A percentile compares a stretch with the other conserved stretches of the same genome.
phyloP scores from a whole-genome alignment of 2,888 invertebrate genomes.

The Campoletis raptor region DNA sequence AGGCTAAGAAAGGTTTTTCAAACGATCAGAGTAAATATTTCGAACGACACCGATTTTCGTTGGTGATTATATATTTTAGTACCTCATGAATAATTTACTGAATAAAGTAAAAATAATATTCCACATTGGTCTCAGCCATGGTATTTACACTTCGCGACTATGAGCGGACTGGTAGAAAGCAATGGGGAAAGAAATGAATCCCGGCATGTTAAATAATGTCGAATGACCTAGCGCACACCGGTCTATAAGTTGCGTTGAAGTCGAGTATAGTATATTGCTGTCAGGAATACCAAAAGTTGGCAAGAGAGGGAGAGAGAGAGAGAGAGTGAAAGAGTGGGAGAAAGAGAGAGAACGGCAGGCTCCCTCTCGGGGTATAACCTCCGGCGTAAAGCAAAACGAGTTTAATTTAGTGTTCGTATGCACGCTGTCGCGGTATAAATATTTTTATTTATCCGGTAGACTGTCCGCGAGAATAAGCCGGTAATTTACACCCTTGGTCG shows the following conservation, averaged over 20 bases:
- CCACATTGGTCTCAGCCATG: neutral
- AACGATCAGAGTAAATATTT: neutral
- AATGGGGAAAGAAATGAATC: conserved; percentile 17
- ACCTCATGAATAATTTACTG: neutral
- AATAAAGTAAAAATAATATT: conserved; percentile 18
- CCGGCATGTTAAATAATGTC: conserved; percentile 55
- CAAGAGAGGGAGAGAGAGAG: conserved; percentile 23
- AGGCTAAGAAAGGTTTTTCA: neutral
- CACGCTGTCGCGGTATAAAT: conserved; percentile 81
- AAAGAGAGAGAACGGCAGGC: conserved; percentile 15
- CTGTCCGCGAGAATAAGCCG: conserved; percentile 79
- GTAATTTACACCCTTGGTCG: conserved; percentile 80
- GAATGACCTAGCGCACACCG: conserved; percentile 59
- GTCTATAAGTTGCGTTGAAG: conserved; percentile 55
- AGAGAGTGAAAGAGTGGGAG: conserved; percentile 40
- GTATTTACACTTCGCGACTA: conserved; percentile 15
- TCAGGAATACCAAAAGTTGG: conserved; percentile 47
- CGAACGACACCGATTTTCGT: neutral
- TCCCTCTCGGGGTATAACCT: conserved; percentile 42
- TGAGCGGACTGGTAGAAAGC: conserved; percentile 20
- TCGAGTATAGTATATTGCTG: conserved; percentile 44
- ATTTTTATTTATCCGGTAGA: conserved; percentile 81
- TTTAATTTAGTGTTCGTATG: conserved; percentile 81
- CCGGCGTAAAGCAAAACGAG: conserved; percentile 68
- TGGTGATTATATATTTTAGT: neutral